phyloP scores from a whole-genome alignment of 2,113 vertebrate genomes.

The Mobula birostris region DNA sequence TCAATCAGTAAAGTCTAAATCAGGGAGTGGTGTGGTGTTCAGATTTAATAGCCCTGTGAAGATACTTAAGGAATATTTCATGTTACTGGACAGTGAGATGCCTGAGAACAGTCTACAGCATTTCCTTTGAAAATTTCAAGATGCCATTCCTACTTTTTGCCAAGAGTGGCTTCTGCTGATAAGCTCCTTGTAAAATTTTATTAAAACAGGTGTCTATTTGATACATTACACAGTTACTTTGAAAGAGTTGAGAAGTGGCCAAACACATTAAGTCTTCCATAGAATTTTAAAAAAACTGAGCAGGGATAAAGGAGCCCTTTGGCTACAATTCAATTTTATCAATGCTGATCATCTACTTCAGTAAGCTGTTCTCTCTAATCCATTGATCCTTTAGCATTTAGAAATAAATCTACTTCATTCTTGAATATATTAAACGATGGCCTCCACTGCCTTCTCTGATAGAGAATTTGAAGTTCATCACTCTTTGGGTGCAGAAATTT shows the following conservation, averaged over 20 bases:
- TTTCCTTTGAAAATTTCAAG: background rate
- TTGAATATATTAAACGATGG: too few relatives aligned
- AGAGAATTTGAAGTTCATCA: too few relatives aligned
- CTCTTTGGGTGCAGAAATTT: too few relatives aligned
- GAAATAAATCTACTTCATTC: too few relatives aligned
- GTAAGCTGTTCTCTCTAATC: too few relatives aligned
- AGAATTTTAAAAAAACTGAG: too few relatives aligned
- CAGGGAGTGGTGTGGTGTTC: background rate
- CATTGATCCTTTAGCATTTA: too few relatives aligned
- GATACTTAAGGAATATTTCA: background rate
- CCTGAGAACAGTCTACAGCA: background rate
- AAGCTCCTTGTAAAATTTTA: background rate
- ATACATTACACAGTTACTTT: background rate
- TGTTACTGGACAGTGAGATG: background rate
- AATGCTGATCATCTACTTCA: too few relatives aligned
- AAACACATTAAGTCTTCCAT: background rate
- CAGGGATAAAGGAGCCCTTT: too few relatives aligned
- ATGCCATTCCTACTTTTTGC: background rate
- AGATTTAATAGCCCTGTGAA: background rate
- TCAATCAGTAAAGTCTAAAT: background rate
- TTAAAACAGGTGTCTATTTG: background rate
- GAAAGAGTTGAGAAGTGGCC: background rate
- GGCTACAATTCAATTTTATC: too few relatives aligned
- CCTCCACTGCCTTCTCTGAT: too few relatives aligned
- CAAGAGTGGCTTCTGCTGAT: background rate